Percentiles rank a stretch among this genome's conserved stretches.
These are phyloP conservation scores for Ailuropoda melanoleuca DNA, from an alignment of 2,113 vertebrate species.

Conservation along the genomic window DNA sequence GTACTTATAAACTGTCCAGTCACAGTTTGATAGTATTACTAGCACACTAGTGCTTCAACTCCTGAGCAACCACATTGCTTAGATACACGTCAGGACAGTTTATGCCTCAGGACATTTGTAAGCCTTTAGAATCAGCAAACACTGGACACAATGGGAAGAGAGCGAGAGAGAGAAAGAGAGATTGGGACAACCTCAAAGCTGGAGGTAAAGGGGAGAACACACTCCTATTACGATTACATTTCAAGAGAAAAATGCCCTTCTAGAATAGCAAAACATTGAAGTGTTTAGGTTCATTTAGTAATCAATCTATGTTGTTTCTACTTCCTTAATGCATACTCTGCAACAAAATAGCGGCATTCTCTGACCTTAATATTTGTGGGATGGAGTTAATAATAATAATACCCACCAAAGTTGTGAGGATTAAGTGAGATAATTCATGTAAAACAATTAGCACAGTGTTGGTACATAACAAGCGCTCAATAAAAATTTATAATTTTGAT, in stretches of 20 bases:
- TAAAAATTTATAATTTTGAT: slow-evolving; percentile 16
- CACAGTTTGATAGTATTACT: not conserved
- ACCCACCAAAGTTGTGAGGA: not conserved
- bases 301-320: not conserved
- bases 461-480: not conserved
- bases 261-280: not conserved
- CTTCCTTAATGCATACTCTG: not conserved
- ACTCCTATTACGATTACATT: not conserved
- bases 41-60: not conserved
- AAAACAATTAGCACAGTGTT: not conserved
- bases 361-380: not conserved
- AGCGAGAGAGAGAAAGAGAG: not conserved
- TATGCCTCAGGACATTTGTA: not conserved
- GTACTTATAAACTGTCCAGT: not conserved
- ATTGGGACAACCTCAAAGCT: not conserved
- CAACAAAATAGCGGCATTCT: not conserved
- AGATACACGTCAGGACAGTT: not conserved
- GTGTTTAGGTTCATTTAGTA: not conserved
- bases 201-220: not conserved
- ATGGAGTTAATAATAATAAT: not conserved
- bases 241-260: not conserved
- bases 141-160: not conserved
- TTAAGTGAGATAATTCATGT: not conserved
- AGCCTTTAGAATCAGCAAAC: not conserved
- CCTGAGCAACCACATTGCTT: not conserved